phyloP scores from a whole-genome alignment of 2,113 vertebrate species.

The Urocitellus parryii region DNA sequence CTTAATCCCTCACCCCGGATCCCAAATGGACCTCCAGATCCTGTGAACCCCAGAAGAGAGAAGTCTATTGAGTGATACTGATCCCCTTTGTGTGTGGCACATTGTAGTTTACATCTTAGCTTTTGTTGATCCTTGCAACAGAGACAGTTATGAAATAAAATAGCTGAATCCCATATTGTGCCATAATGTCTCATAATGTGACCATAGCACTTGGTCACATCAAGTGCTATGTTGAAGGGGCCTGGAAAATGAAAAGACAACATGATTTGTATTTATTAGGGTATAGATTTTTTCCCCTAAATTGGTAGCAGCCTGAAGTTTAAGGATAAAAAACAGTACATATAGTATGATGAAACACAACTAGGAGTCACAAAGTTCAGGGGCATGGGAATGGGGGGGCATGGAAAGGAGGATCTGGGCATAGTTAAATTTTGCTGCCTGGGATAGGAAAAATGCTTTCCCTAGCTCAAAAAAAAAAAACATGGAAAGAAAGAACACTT shows the following conservation, averaged over 20 bases:
- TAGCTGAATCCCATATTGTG: constrained; percentile 32
- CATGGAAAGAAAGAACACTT: not conserved
- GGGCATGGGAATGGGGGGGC: not conserved
- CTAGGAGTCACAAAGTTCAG: not conserved
- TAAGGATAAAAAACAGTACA: constrained; percentile 13
- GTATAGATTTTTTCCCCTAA: constrained; percentile 42
- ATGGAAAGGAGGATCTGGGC: not conserved
- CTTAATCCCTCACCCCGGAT: not conserved
- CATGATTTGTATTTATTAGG: constrained; percentile 34
- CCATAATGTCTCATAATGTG: not conserved
- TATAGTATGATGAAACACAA: not conserved
- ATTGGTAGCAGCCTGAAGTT: constrained; percentile 16
- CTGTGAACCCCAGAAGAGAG: constrained; percentile 22
- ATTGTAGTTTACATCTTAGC: constrained; percentile 41
- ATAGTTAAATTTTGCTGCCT: constrained; percentile 13
- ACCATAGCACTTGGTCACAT: constrained; percentile 3
- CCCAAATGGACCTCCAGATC: not conserved
- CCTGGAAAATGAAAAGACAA: constrained; percentile 55
- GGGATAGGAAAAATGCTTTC: constrained; percentile 31
- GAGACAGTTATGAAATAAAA: constrained; percentile 62
- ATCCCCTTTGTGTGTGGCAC: not conserved
- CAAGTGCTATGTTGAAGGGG: not conserved
- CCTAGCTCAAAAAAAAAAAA: not conserved
- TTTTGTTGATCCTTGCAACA: constrained; percentile 42
- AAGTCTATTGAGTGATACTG: not conserved